A percentile compares a stretch with the other conserved stretches of the same genome.
Conservation (phyloP, 35 echinoderm and acorn worm genomes). For the Ptychodera flava region DNA sequence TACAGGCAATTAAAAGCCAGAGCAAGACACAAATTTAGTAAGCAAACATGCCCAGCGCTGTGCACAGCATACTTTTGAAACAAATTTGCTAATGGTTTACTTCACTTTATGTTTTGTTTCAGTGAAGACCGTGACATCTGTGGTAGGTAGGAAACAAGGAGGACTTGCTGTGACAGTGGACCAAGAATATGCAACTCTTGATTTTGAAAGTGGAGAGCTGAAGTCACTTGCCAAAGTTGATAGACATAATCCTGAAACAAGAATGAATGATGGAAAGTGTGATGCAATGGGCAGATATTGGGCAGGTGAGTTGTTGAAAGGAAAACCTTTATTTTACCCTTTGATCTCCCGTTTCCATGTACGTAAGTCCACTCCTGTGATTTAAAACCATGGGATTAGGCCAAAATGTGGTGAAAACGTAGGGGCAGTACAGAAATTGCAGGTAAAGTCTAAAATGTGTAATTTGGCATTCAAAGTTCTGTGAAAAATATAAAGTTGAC, state of each 20-base stretch:
- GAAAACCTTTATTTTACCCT: too few relatives aligned
- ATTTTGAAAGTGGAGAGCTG: constrained; percentile 57
- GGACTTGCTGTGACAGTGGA: constrained; percentile 38
- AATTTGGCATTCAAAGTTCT: too few relatives aligned
- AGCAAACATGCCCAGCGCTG: background rate
- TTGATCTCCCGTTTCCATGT: too few relatives aligned
- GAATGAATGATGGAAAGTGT: constrained; percentile 94
- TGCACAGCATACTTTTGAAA: background rate
- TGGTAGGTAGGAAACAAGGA: constrained; percentile 54
- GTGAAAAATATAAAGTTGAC: too few relatives aligned
- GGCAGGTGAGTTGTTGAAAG: constrained; percentile 53
- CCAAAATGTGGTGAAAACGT: too few relatives aligned
- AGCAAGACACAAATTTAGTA: background rate
- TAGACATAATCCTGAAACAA: constrained; percentile 31
- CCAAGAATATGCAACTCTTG: constrained; percentile 44
- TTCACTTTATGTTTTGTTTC: background rate
- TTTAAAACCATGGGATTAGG: too few relatives aligned
- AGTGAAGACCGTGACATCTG: constrained; percentile 59
- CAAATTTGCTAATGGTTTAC: background rate
- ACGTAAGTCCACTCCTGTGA: too few relatives aligned
- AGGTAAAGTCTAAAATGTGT: too few relatives aligned
- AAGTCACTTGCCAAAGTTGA: constrained; percentile 51
- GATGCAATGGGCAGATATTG: constrained; percentile 76
- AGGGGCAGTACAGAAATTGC: too few relatives aligned
- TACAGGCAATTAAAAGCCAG: background rate